Percentiles rank a stretch among this genome's conserved stretches.
Evolutionary conservation across 2,113 vertebrate genomes (phyloP).

Genomic region (Platichthys flesus): DNA sequence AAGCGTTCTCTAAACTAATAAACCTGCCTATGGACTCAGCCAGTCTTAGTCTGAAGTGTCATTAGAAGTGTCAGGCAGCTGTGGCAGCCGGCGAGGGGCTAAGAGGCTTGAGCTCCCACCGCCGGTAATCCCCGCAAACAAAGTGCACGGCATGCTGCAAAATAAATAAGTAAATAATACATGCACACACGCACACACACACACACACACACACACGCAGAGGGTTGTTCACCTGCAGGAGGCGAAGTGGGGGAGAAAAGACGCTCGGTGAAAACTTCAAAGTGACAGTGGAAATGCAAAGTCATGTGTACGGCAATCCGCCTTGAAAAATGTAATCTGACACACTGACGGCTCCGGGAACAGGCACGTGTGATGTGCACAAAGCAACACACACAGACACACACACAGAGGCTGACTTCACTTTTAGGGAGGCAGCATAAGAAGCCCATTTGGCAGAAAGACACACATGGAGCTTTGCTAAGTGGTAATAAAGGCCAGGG

Average conservation of each 20-base stretch:
- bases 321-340: slow-evolving; percentile 66
- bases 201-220: slow-evolving; percentile 11
- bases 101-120: slow-evolving; percentile 71
- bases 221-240: slow-evolving; percentile 39
- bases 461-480: slow-evolving; percentile 38
- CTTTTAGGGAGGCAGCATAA: slow-evolving; percentile 25
- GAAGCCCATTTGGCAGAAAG: slow-evolving; percentile 33
- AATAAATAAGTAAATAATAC: slow-evolving; percentile 53
- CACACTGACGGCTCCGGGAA: background rate
- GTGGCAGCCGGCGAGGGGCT: slow-evolving; percentile 69
- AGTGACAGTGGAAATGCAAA: slow-evolving; percentile 62
- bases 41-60: slow-evolving; percentile 74
- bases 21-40: slow-evolving; percentile 73
- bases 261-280: slow-evolving; percentile 56
- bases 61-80: slow-evolving; percentile 78
- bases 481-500: slow-evolving; percentile 68
- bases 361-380: slow-evolving; percentile 6
- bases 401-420: slow-evolving; percentile 12
- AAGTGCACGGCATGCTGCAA: slow-evolving; percentile 41
- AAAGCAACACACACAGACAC: background rate
- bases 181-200: slow-evolving; percentile 50
- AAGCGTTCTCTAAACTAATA: slow-evolving; percentile 74
- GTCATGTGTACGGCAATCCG: slow-evolving; percentile 65
- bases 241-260: slow-evolving; percentile 32
- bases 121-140: slow-evolving; percentile 71